These are phyloP conservation scores for Sphecodes monilicornis DNA, from an alignment of 2,888 invertebrate genomes.

Conservation along the genomic window DNA sequence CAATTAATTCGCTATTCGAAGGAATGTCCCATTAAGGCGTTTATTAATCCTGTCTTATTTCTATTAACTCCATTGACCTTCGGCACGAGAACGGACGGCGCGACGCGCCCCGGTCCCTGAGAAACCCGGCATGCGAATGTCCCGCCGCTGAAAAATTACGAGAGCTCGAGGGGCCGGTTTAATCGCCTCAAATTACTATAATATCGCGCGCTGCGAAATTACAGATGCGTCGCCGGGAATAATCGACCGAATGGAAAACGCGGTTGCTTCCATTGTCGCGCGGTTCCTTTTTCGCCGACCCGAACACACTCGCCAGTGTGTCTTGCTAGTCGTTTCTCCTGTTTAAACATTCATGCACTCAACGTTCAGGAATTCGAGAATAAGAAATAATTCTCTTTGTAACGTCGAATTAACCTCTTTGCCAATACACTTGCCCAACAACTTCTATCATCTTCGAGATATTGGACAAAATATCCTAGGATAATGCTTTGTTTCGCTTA, in stretches of 20 bases:
- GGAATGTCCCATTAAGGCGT: slow-evolving; percentile 79
- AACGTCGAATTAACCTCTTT: not conserved
- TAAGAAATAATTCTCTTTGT: not conserved
- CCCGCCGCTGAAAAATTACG: slow-evolving; percentile 61
- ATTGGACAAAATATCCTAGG: not conserved
- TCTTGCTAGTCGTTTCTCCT: not conserved
- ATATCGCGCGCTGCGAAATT: slow-evolving; percentile 55
- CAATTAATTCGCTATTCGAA: slow-evolving; percentile 78
- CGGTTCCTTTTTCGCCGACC: slow-evolving; percentile 1
- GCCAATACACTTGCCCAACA: not conserved
- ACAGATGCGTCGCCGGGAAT: slow-evolving; percentile 49
- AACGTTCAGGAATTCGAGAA: not conserved
- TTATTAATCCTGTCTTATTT: slow-evolving; percentile 81
- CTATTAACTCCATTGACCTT: slow-evolving; percentile 79
- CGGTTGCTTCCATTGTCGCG: slow-evolving; percentile 42
- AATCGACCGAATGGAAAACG: slow-evolving; percentile 65
- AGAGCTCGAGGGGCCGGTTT: slow-evolving; percentile 53
- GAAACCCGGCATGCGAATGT: slow-evolving; percentile 50
- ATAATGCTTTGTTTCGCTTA: not conserved
- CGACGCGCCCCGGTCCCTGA: slow-evolving; percentile 61
- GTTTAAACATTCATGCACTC: not conserved
- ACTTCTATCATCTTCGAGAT: not conserved
- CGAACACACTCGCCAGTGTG: not conserved
- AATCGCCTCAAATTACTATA: slow-evolving; percentile 64
- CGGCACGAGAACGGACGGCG: slow-evolving; percentile 56